Conservation (phyloP, 2,797 vertebrate species). For the Melanotaenia maccullochi region DNA sequence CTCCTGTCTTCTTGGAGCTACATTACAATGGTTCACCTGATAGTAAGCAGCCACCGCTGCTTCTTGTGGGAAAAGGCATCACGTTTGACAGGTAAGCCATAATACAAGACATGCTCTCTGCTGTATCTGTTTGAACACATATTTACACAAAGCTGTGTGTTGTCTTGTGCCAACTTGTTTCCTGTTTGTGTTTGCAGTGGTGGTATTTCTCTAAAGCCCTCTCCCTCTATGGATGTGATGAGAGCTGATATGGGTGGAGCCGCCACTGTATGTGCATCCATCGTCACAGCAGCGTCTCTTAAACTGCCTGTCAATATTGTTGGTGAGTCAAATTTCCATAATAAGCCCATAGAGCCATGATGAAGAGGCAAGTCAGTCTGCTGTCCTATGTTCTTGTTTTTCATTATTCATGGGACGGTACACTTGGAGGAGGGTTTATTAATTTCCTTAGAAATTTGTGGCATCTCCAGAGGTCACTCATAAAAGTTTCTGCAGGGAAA, state of each 20-base stretch:
- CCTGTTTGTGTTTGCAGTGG: slow-evolving; percentile 79
- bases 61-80: slow-evolving; percentile 96
- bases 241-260: slow-evolving; percentile 98
- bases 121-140: not conserved
- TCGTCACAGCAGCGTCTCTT: slow-evolving; percentile 91
- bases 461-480: not conserved
- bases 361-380: too few relatives aligned
- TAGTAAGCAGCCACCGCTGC: slow-evolving; percentile 82
- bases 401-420: too few relatives aligned
- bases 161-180: not conserved
- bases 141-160: not conserved
- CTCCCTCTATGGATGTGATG: slow-evolving; percentile 95
- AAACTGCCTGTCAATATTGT: slow-evolving; percentile 91
- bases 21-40: slow-evolving; percentile 89
- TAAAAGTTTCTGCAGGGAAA: not conserved
- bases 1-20: slow-evolving; percentile 93
- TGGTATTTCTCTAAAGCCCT: slow-evolving; percentile 96
- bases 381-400: too few relatives aligned
- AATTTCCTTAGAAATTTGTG: too few relatives aligned
- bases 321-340: slow-evolving; percentile 78
- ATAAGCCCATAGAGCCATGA: not conserved
- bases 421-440: too few relatives aligned
- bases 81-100: slow-evolving; percentile 93
- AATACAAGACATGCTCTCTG: not conserved
- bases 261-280: slow-evolving; percentile 91